Conservation (phyloP, 2,888 invertebrate species). For the Tiliacea citrago region DNA sequence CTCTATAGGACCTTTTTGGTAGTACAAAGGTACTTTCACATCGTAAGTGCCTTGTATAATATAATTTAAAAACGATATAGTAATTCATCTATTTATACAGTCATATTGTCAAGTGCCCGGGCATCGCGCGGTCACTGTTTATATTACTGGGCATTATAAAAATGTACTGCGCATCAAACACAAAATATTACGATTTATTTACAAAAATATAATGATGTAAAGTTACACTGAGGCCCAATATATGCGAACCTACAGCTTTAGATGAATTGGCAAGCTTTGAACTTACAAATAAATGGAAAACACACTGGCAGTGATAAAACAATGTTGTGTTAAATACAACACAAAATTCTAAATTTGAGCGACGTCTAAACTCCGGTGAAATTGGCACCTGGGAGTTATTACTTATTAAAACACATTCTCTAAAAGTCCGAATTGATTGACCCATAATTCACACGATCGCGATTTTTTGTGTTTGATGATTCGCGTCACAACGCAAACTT, state of each 20-base stretch:
- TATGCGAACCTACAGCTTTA: constrained; percentile 46
- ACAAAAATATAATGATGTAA: constrained; percentile 43
- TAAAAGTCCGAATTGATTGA: constrained; percentile 26
- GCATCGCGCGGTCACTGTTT: constrained; percentile 68
- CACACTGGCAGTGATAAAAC: constrained; percentile 71
- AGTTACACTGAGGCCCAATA: constrained; percentile 31
- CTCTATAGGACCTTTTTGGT: constrained; percentile 74
- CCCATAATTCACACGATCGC: constrained; percentile 36
- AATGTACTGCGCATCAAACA: constrained; percentile 71
- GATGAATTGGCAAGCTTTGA: constrained; percentile 62
- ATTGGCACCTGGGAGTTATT: constrained; percentile 39
- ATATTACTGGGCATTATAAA: constrained; percentile 68
- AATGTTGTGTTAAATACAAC: constrained; percentile 46
- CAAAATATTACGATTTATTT: constrained; percentile 59
- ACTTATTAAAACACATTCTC: constrained; percentile 9
- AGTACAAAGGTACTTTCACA: constrained; percentile 81
- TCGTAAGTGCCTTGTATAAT: constrained; percentile 81
- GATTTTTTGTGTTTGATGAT: constrained; percentile 59
- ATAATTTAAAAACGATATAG: constrained; percentile 85
- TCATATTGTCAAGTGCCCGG: constrained; percentile 73
- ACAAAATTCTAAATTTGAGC: constrained; percentile 49
- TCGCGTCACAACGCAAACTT: constrained; percentile 74
- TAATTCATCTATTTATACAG: constrained; percentile 87
- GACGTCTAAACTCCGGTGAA: constrained; percentile 50
- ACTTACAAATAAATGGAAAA: constrained; percentile 67